These are phyloP conservation scores for Diceros bicornis DNA, from an alignment of 2,797 vertebrate genomes.

Conservation along the genomic window DNA sequence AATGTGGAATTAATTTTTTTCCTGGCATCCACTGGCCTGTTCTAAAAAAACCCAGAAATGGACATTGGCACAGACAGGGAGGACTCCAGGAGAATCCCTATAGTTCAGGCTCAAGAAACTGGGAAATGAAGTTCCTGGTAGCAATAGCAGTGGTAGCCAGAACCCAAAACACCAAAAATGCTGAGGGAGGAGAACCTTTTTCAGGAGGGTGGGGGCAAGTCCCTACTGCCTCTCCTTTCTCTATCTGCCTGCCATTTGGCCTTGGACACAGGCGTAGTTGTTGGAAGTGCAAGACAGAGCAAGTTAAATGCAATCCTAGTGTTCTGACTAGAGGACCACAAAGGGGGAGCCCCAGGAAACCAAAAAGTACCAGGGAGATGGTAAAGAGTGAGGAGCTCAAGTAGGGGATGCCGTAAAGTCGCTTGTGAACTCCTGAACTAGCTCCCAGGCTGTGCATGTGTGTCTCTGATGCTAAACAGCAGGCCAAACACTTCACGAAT, in stretches of 20 bases:
- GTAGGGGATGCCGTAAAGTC: not conserved
- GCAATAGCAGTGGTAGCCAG: not conserved
- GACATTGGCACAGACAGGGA: not conserved
- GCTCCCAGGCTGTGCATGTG: not conserved
- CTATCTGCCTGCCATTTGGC: not conserved
- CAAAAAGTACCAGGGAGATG: not conserved
- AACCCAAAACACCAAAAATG: not conserved
- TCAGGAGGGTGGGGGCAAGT: not conserved
- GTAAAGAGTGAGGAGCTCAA: not conserved
- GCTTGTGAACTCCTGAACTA: not conserved
- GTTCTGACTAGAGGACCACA: not conserved
- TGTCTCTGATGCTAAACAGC: not conserved
- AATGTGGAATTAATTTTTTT: not conserved
- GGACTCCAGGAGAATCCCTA: not conserved
- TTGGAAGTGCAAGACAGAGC: not conserved
- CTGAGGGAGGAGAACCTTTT: not conserved
- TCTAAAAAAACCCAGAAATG: not conserved
- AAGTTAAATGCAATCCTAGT: not conserved
- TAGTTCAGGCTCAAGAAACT: not conserved
- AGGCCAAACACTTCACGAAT: not conserved
- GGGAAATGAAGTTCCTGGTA: not conserved
- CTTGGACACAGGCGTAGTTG: not conserved
- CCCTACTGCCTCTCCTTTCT: too few species aligned
- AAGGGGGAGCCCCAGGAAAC: too few species aligned
- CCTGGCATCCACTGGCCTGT: not conserved